Base-by-base conservation (phyloP, 2,797 vertebrate genomes). In the Sebastes ruberrimus region DNA sequence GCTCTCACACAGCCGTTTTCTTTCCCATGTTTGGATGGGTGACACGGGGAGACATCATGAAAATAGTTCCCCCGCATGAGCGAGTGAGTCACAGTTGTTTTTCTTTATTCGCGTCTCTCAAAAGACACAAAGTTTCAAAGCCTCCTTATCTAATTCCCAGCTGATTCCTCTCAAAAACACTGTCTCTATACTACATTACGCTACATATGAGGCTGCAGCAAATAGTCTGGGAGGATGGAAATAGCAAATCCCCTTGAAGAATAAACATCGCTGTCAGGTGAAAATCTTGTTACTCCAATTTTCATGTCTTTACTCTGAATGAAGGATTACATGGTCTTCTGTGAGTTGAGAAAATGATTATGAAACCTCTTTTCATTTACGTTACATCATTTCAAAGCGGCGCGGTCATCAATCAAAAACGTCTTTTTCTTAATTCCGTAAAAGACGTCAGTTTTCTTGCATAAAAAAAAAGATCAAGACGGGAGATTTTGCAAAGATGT, bases 51-150 rank as follows among this genome's bases (percentile, higher is more conserved):
- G 78, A 87, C 64, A 66, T 69, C 69, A 81, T 85, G 87, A 78
- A 92, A 92, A 88, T 69, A 74, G 74, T 85, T 89, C 71, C 59
- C 59, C 85, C 16, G 79, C 83, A 52, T 80, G 76, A 88, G 77
- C 23, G 20, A 74, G 72, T 89, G 90, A 91, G 69, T 93, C 89
- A 86, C 78, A 66, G 60, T 88, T 84, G 73, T 80, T 89, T 82
- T 83, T 78, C 62, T 87, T 85, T 77, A 85, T 89, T 84, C 35
- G 9, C 46, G 55, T 71, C 59, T 78, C 80, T 90, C 83, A 76
- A 78, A 91, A 83, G 74, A 91, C 68, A 86, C 72, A 83, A 82
- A 84, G 68, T 90, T 90, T 87, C 74, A 85, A 88, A 90, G 84
- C 72, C 65, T 83, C 73, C 76, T 69, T 71, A 74, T 90, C 72